phyloP scores from a whole-genome alignment of 2,797 vertebrate genomes.

The Hemitrygon akajei region DNA sequence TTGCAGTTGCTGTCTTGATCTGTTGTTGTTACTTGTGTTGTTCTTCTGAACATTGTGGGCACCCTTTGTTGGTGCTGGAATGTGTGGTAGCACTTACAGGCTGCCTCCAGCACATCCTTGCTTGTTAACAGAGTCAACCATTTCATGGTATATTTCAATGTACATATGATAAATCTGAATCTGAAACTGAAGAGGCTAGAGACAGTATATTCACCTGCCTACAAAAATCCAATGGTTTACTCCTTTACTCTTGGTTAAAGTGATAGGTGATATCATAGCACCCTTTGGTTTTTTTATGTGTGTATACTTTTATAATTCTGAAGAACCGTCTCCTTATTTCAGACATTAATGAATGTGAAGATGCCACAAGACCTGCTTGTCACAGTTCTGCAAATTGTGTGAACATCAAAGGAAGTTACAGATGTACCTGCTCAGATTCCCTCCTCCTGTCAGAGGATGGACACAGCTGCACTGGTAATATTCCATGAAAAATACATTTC shows the following conservation, averaged over 20 bases:
- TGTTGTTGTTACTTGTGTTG: no score
- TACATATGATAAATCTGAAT: no score
- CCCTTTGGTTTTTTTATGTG: neutral
- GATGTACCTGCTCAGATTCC: conserved; percentile 50
- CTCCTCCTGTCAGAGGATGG: conserved; percentile 48
- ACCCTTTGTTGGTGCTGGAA: no score
- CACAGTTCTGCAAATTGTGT: conserved; percentile 51
- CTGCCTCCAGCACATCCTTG: no score
- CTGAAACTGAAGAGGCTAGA: no score
- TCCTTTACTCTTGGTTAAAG: neutral
- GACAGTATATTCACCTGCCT: no score
- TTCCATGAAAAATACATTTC: neutral
- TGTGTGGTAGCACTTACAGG: no score
- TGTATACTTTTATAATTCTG: conserved; percentile 39
- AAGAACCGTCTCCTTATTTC: conserved; percentile 42
- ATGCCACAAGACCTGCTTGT: conserved; percentile 48
- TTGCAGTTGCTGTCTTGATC: no score
- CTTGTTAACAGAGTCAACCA: no score
- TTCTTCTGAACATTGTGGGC: no score
- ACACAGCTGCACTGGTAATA: conserved; percentile 51
- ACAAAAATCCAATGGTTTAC: neutral
- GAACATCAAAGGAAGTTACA: conserved; percentile 59
- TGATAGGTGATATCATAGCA: neutral
- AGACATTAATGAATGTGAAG: conserved; percentile 61
- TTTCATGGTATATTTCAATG: no score